Conservation (phyloP, 2,797 vertebrate species). For the Macroramphosus scolopax region DNA sequence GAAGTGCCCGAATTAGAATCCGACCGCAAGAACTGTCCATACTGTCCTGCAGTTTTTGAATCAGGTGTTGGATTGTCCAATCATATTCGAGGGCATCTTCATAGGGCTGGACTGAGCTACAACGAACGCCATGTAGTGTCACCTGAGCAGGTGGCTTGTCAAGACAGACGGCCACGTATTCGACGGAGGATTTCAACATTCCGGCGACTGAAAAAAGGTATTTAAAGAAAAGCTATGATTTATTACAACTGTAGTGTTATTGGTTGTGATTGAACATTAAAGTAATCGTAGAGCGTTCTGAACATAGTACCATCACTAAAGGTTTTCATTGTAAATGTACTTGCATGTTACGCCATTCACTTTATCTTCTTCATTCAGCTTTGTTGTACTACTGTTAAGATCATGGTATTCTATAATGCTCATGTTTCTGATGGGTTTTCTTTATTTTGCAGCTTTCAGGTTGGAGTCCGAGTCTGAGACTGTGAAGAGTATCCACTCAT, state of each 20-base stretch:
- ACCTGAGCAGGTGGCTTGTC: conserved; percentile 89
- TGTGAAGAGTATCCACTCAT: conserved; percentile 74
- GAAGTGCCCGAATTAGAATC: conserved; percentile 84
- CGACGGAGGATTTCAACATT: conserved; percentile 86
- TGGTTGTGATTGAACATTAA: too few species aligned
- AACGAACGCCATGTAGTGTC: conserved; percentile 91
- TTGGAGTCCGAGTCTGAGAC: conserved; percentile 72
- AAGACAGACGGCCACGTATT: conserved; percentile 91
- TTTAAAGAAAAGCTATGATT: not conserved
- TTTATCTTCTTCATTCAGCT: too few species aligned
- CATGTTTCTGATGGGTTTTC: conserved; percentile 5
- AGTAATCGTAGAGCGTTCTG: too few species aligned
- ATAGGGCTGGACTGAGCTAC: conserved; percentile 91
- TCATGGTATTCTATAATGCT: not conserved
- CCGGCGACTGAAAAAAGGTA: conserved; percentile 93
- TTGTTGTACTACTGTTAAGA: too few species aligned
- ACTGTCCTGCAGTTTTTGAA: conserved; percentile 95
- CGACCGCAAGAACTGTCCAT: conserved; percentile 90
- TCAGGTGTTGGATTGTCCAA: conserved; percentile 97
- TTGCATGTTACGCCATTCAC: too few species aligned
- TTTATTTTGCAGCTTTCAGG: conserved; percentile 53
- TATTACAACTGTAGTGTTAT: too few species aligned
- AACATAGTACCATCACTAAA: too few species aligned
- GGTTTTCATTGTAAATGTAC: too few species aligned
- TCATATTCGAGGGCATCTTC: conserved; percentile 95